Conservation (phyloP, 2,113 vertebrate species). For the Myrmecobius fasciatus region DNA sequence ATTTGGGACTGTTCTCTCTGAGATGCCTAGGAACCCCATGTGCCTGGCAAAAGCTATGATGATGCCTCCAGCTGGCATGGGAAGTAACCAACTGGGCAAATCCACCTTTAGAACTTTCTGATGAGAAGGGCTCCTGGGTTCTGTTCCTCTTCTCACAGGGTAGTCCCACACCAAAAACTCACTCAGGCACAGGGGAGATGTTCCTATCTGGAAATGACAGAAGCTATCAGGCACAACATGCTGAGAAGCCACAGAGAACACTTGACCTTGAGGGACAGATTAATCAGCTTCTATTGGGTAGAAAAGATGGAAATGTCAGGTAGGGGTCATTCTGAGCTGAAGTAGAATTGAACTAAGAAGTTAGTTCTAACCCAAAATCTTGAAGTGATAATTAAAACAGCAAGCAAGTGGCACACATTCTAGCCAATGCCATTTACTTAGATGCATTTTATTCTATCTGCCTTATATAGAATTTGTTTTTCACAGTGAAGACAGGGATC, state of each 20-base stretch:
- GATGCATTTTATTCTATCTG: not conserved
- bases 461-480: not conserved
- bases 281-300: not conserved
- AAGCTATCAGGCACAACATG: not conserved
- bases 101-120: not conserved
- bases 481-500: not conserved
- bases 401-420: not conserved
- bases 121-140: not conserved
- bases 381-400: not conserved
- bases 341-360: not conserved
- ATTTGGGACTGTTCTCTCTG: not conserved
- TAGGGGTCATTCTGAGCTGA: not conserved
- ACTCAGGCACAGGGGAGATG: not conserved
- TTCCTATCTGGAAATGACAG: not conserved
- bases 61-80: not conserved
- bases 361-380: not conserved
- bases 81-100: not conserved
- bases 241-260: not conserved
- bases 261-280: not conserved
- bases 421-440: not conserved
- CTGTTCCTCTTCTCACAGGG: conserved; percentile 3
- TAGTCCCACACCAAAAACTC: not conserved
- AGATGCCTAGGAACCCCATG: not conserved
- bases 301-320: not conserved
- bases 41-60: not conserved